phyloP scores from a whole-genome alignment of 2,113 vertebrate species.

The Oxyura jamaicensis region DNA sequence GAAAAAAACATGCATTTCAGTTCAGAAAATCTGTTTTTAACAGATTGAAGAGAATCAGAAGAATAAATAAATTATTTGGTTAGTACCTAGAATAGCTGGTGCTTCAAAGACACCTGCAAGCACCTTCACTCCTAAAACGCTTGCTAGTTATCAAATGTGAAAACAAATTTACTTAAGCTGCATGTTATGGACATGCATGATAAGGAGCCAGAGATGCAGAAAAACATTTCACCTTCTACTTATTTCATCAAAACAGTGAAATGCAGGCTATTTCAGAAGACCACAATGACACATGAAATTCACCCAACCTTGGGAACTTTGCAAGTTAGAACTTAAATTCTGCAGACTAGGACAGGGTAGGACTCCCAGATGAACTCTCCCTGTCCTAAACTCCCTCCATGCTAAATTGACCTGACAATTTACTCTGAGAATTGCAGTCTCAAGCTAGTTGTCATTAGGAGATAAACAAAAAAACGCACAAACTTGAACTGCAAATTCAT shows the following conservation, averaged over 20 bases:
- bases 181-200: background rate
- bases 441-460: background rate
- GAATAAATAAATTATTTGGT: background rate
- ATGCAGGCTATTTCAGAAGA: background rate
- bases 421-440: background rate
- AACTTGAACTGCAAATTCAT: background rate
- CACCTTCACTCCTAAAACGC: background rate
- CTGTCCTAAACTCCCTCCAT: background rate
- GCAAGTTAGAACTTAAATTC: background rate
- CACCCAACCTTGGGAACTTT: background rate
- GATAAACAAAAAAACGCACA: accelerated
- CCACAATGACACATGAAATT: background rate
- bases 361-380: background rate
- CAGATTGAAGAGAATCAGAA: background rate
- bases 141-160: background rate
- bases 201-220: background rate
- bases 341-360: background rate
- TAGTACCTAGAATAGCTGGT: background rate
- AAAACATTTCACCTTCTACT: background rate
- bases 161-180: background rate
- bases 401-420: background rate
- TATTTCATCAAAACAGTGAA: background rate
- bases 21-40: background rate
- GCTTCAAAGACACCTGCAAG: background rate
- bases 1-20: background rate